Conservation (phyloP, 1,140 invertebrate genomes). For the Temnothorax longispinosus region DNA sequence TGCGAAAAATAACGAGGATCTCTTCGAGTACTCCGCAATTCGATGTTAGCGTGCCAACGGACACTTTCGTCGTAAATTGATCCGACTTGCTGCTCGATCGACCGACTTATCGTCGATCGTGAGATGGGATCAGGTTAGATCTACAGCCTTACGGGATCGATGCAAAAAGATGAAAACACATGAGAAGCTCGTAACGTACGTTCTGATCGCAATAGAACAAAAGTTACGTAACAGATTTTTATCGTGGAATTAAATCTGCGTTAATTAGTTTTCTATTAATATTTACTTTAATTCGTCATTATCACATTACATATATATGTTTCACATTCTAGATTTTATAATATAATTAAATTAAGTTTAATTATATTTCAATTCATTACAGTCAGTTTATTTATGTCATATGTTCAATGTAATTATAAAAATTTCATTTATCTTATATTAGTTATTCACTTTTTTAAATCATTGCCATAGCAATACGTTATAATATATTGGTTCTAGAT, state of each 20-base stretch:
- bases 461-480: too few species aligned
- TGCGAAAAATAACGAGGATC: conserved; percentile 1
- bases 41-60: conserved; percentile 21
- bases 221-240: not conserved
- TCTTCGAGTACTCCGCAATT: not conserved
- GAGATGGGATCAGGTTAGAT: conserved; percentile 29
- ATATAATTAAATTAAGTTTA: conserved; percentile 6
- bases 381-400: not conserved
- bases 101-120: conserved; percentile 33
- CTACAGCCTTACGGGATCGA: conserved; percentile 15
- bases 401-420: not conserved
- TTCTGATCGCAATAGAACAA: not conserved
- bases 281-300: conserved; percentile 10
- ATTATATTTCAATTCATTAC: not conserved
- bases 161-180: not conserved
- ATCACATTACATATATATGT: conserved; percentile 33
- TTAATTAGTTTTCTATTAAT: not conserved
- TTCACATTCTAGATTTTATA: not conserved
- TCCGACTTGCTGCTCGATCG: conserved; percentile 24
- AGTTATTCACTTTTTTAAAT: not conserved
- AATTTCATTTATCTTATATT: conserved; percentile 2
- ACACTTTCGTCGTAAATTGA: conserved; percentile 41
- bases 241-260: not conserved
- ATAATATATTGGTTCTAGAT: not conserved
- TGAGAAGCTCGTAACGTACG: not conserved